Evolutionary conservation across 2,113 vertebrate genomes (phyloP).

Genomic region (Hymenochirus boettgeri): DNA sequence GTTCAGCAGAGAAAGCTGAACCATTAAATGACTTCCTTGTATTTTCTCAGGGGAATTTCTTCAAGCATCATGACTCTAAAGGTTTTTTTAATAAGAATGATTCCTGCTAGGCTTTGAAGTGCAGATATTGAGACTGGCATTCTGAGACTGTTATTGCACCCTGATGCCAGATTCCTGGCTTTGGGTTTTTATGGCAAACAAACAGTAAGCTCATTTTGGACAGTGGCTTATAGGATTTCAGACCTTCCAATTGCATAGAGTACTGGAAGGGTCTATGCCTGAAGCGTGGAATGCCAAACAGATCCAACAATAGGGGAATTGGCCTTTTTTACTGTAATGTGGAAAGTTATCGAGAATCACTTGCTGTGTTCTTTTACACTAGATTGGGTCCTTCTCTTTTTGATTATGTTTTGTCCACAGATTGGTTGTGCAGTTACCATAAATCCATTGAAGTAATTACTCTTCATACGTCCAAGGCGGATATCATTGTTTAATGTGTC

Average conservation of each 20-base stretch:
- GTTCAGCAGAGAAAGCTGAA: slow-evolving; percentile 33
- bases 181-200: background rate
- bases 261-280: too few species aligned
- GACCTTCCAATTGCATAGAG: slow-evolving; percentile 1
- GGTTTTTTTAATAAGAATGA: slow-evolving; percentile 33
- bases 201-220: background rate
- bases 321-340: too few species aligned
- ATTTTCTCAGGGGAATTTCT: slow-evolving; percentile 23
- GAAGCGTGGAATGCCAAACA: too few species aligned
- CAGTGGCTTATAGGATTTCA: background rate
- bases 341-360: too few species aligned
- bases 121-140: slow-evolving; percentile 29
- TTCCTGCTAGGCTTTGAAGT: slow-evolving; percentile 35
- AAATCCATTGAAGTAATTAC: too few species aligned
- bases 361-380: too few species aligned
- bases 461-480: too few species aligned
- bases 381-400: too few species aligned
- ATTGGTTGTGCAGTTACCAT: too few species aligned
- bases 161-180: background rate
- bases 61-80: slow-evolving; percentile 22
- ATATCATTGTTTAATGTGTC: too few species aligned
- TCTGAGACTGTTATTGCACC: slow-evolving; percentile 38
- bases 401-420: too few species aligned
- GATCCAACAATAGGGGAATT: too few species aligned
- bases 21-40: slow-evolving; percentile 39